Conservation (phyloP, 2,888 invertebrate species). For the Drosophila demipolita region DNA sequence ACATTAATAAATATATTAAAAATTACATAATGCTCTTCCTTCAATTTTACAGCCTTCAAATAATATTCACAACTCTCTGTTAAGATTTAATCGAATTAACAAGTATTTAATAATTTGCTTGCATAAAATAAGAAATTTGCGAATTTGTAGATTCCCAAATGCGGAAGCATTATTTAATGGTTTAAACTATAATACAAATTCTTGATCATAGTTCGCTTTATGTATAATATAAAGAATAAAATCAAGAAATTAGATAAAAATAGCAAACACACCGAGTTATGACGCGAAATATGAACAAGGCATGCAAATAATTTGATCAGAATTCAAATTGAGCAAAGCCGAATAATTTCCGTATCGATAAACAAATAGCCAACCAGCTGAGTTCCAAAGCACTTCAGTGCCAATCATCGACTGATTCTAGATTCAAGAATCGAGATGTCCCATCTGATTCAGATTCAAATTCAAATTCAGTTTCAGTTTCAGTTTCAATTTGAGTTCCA, state of each 20-base stretch:
- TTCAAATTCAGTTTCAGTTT: background rate
- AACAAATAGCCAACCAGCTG: constrained; percentile 22
- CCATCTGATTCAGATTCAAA: constrained; percentile 4
- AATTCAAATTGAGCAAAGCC: constrained; percentile 27
- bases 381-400: constrained; percentile 42
- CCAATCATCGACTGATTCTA: constrained; percentile 61
- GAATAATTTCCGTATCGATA: constrained; percentile 41
- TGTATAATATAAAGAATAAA: constrained; percentile 19
- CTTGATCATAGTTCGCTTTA: constrained; percentile 17
- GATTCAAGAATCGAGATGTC: constrained; percentile 7
- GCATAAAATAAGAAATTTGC: background rate
- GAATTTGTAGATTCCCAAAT: background rate
- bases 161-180: constrained; percentile 46
- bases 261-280: constrained; percentile 7
- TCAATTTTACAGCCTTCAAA: background rate
- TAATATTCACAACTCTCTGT: background rate
- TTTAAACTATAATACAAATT: constrained; percentile 26
- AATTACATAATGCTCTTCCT: background rate
- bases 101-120: constrained; percentile 22
- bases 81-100: constrained; percentile 23
- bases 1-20: background rate
- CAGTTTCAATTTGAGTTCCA: background rate
- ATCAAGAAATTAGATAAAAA: constrained; percentile 33
- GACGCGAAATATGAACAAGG: constrained; percentile 18
- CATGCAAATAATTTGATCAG: constrained; percentile 10